phyloP scores from a whole-genome alignment of 2,888 invertebrate species.

The Drosophila rubida region DNA sequence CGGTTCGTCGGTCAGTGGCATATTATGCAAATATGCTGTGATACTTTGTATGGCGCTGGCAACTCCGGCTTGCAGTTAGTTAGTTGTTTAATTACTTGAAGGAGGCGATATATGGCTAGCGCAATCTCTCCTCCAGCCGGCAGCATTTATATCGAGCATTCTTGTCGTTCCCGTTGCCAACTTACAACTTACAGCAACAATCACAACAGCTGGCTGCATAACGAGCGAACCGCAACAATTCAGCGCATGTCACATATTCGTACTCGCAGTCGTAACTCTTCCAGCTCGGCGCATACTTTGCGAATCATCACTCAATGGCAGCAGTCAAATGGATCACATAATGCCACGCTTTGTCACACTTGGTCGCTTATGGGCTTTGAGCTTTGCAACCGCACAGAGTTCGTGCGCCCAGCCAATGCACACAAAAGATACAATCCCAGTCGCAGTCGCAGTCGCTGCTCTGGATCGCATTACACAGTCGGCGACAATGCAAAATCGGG shows the following conservation, averaged over 20 bases:
- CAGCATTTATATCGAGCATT: not conserved
- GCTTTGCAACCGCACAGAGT: constrained; percentile 18
- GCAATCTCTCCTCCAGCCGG: not conserved
- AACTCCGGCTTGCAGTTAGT: not conserved
- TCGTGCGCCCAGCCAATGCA: constrained; percentile 9
- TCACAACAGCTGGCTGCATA: constrained; percentile 19
- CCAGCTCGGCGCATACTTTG: constrained; percentile 30
- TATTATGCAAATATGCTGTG: constrained; percentile 50
- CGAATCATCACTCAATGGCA: constrained; percentile 44
- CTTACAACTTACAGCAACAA: constrained; percentile 14
- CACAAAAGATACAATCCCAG: constrained; percentile 17
- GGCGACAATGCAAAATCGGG: constrained; percentile 68
- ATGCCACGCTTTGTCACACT: constrained; percentile 77
- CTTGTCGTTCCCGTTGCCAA: constrained; percentile 5
- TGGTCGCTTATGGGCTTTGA: constrained; percentile 60
- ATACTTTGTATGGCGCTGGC: constrained; percentile 39
- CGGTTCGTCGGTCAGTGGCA: constrained; percentile 19
- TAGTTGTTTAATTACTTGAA: constrained; percentile 12
- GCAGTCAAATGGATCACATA: constrained; percentile 58
- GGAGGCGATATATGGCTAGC: not conserved
- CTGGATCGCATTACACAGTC: constrained; percentile 53
- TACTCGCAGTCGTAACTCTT: constrained; percentile 7
- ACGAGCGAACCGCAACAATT: constrained; percentile 17
- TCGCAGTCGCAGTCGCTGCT: constrained; percentile 13
- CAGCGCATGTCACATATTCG: constrained; percentile 19